Evolutionary conservation across 2,888 invertebrate species (phyloP).

Genomic region (Scaptomyza reducta): DNA sequence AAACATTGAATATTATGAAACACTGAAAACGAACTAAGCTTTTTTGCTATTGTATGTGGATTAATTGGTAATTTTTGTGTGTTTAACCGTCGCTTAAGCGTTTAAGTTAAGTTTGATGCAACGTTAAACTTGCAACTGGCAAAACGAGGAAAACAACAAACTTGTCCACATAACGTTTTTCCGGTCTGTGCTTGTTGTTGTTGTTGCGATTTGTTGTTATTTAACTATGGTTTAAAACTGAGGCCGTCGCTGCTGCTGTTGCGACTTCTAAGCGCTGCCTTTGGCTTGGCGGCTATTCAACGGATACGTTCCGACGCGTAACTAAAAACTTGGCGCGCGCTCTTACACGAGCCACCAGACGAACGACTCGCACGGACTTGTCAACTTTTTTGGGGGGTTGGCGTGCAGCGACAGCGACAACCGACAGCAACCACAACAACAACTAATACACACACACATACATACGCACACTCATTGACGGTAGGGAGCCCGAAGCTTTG

Average conservation of each 20-base stretch:
- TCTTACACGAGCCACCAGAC: constrained; percentile 77
- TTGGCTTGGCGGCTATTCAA: constrained; percentile 68
- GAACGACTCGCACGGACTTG: constrained; percentile 59
- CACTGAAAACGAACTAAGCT: constrained; percentile 24
- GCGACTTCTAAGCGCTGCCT: constrained; percentile 71
- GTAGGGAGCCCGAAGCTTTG: constrained; percentile 36
- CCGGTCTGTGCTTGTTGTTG: constrained; percentile 40
- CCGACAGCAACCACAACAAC: constrained; percentile 20
- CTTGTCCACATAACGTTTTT: constrained; percentile 51
- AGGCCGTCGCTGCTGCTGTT: constrained; percentile 65
- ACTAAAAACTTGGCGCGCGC: constrained; percentile 79
- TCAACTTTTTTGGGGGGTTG: constrained; percentile 60
- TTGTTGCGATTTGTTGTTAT: constrained; percentile 42
- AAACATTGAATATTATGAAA: constrained; percentile 12
- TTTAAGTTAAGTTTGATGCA: constrained; percentile 42
- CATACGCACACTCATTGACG: constrained; percentile 4
- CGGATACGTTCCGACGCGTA: constrained; percentile 79
- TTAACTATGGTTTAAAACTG: constrained; percentile 52
- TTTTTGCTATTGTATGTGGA: background rate
- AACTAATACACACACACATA: constrained; percentile 4
- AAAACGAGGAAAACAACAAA: constrained; percentile 37
- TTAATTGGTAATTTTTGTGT: constrained; percentile 24
- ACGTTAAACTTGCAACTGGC: constrained; percentile 47
- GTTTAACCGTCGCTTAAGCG: constrained; percentile 37
- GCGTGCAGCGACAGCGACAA: constrained; percentile 47